Evolutionary conservation across 2,797 vertebrate species (phyloP).

Genomic region (Scyliorhinus canicula): DNA sequence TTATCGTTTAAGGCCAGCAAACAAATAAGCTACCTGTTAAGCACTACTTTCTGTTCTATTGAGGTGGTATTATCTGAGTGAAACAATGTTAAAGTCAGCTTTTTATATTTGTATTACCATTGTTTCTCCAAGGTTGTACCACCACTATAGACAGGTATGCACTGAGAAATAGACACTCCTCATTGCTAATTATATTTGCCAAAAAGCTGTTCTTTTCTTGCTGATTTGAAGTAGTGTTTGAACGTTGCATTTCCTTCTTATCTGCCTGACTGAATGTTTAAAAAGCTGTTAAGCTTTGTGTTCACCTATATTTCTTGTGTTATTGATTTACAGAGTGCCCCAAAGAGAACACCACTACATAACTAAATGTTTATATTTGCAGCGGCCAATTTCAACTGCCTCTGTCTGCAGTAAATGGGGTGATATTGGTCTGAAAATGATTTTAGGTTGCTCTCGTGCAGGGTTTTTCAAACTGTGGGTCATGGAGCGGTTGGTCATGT

Average conservation of each 20-base stretch:
- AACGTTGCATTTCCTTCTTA: constrained; percentile 22
- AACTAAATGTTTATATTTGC: not conserved
- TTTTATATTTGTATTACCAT: not conserved
- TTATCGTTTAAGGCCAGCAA: not conserved
- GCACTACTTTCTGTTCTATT: not conserved
- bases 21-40: not conserved
- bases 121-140: not conserved
- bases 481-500: no score
- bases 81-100: not conserved
- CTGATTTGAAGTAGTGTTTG: not conserved
- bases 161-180: not conserved
- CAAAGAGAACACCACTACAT: not conserved
- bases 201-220: not conserved
- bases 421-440: not conserved
- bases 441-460: not conserved
- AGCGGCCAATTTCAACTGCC: not conserved
- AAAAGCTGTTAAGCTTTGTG: not conserved
- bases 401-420: not conserved
- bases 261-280: constrained; percentile 6
- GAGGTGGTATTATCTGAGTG: not conserved
- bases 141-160: not conserved
- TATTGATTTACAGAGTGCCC: constrained; percentile 20
- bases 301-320: not conserved
- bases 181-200: not conserved
- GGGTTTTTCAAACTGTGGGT: no score